Conservation (phyloP, 2,888 invertebrate genomes). For the Amitus sp. region DNA sequence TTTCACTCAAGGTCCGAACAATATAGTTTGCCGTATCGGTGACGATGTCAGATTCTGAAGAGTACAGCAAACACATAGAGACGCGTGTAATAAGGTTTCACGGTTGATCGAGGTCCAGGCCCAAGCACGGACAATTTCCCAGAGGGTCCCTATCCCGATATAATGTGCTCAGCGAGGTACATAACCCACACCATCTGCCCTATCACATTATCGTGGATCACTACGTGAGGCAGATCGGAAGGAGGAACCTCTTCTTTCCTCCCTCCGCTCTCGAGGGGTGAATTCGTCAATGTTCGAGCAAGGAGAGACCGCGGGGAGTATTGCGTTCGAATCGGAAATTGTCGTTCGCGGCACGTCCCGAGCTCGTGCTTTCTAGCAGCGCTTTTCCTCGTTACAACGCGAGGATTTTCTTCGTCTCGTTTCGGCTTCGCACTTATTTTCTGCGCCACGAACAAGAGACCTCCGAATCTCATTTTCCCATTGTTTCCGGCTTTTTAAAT, state of each 20-base stretch:
- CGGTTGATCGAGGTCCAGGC: conserved; percentile 59
- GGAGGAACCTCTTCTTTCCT: conserved; percentile 20
- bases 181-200: conserved; percentile 45
- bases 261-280: conserved; percentile 34
- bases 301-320: conserved; percentile 19
- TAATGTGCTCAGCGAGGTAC: conserved; percentile 54
- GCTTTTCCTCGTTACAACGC: conserved; percentile 35
- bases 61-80: conserved; percentile 23
- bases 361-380: conserved; percentile 36
- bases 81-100: conserved; percentile 53
- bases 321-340: conserved; percentile 50
- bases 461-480: conserved; percentile 27
- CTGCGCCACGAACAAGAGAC: conserved; percentile 29
- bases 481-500: conserved; percentile 21
- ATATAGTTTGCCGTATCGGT: not conserved
- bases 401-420: conserved; percentile 24
- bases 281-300: conserved; percentile 47
- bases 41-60: conserved; percentile 12
- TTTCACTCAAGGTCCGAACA: not conserved
- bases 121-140: conserved; percentile 60
- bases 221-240: conserved; percentile 38
- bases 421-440: conserved; percentile 23
- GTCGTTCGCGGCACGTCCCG: conserved; percentile 51
- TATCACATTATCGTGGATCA: conserved; percentile 50
- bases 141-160: conserved; percentile 60